phyloP scores from a whole-genome alignment of 2,888 invertebrate species.

The Torymus aiolomorphi region DNA sequence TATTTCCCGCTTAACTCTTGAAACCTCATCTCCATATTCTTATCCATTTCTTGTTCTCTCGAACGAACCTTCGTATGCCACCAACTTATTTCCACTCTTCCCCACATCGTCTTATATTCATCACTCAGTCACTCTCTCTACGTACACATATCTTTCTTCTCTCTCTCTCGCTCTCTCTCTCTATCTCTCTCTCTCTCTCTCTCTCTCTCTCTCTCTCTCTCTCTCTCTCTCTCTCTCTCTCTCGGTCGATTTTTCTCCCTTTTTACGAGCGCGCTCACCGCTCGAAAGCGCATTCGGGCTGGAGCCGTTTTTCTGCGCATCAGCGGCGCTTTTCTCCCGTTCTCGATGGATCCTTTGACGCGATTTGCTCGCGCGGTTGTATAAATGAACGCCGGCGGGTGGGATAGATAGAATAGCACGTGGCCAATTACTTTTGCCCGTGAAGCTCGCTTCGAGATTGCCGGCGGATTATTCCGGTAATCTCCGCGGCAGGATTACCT shows the following conservation, averaged over 20 bases:
- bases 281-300: no score
- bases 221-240: background rate
- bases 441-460: constrained; percentile 12
- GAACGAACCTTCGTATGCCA: no score
- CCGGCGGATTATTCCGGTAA: background rate
- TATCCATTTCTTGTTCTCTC: no score
- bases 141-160: background rate
- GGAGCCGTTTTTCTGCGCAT: no score
- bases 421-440: constrained; percentile 26
- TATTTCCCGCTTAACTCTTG: no score
- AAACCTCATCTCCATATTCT: no score
- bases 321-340: background rate
- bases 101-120: background rate
- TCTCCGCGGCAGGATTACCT: constrained; percentile 25
- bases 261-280: no score
- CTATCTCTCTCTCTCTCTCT: background rate
- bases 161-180: background rate
- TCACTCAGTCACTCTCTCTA: background rate
- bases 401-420: no score
- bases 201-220: background rate
- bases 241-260: background rate
- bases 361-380: background rate
- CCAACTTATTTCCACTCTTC: no score
- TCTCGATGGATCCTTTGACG: constrained; percentile 16
- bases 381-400: constrained; percentile 2